Evolutionary conservation across 2,888 invertebrate genomes (phyloP).

Genomic region (Meteorus cinctellus): DNA sequence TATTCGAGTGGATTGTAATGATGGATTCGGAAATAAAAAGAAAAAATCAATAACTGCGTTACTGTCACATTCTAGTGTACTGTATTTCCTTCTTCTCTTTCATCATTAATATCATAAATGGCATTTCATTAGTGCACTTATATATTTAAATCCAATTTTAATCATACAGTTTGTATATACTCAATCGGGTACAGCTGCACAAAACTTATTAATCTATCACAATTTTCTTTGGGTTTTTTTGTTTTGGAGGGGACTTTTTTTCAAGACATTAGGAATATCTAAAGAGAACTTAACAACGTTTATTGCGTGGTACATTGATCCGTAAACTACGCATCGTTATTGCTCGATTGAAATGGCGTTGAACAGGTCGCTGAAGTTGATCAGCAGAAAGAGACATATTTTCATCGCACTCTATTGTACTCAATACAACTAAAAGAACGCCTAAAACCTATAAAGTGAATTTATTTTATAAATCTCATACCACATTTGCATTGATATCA

Average conservation of each 20-base stretch:
- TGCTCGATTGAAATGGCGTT: constrained; percentile 90
- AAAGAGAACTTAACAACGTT: constrained; percentile 66
- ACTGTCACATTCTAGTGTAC: constrained; percentile 52
- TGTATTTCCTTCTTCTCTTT: constrained; percentile 50
- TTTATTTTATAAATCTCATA: not conserved
- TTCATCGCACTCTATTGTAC: constrained; percentile 75
- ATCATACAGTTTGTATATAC: constrained; percentile 62
- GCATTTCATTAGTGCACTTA: constrained; percentile 53
- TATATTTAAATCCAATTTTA: constrained; percentile 39
- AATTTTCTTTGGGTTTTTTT: constrained; percentile 45
- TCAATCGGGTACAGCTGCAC: constrained; percentile 55
- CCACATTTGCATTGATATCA: no score
- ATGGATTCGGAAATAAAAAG: constrained; percentile 4
- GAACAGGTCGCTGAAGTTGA: constrained; percentile 74
- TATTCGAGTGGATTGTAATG: not conserved
- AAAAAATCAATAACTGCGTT: constrained; percentile 26
- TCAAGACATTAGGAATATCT: not conserved
- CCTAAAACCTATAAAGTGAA: constrained; percentile 80
- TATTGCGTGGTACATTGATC: constrained; percentile 69
- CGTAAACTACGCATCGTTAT: constrained; percentile 91
- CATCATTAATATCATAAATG: constrained; percentile 60
- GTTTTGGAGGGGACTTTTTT: not conserved
- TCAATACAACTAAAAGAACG: constrained; percentile 87
- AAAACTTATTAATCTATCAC: constrained; percentile 50
- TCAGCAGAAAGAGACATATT: constrained; percentile 66